A percentile compares a stretch with the other conserved stretches of the same genome.
Evolutionary conservation across 1,140 invertebrate genomes (phyloP).

Genomic region (Globodera ellingtonae): DNA sequence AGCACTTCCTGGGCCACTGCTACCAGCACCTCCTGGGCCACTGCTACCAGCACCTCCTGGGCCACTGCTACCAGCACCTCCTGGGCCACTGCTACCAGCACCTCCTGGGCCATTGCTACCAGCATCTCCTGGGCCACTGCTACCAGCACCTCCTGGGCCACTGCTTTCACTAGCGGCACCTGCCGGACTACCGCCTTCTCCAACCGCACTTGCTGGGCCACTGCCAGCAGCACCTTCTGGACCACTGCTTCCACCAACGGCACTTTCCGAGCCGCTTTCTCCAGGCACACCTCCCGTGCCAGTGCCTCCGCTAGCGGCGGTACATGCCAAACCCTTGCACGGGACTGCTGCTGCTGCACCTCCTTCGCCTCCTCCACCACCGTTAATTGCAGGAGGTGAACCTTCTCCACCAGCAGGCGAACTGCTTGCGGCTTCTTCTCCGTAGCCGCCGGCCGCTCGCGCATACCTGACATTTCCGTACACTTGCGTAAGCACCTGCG

Average conservation of each 20-base stretch:
- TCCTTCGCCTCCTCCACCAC: not conserved
- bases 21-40: not conserved
- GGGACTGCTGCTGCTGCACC: not conserved
- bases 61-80: too few relatives aligned
- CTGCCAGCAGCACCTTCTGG: too few relatives aligned
- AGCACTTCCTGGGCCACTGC: too few relatives aligned
- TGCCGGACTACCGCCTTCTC: not conserved
- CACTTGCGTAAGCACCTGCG: slow-evolving; percentile 38
- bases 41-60: too few relatives aligned
- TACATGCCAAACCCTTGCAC: not conserved
- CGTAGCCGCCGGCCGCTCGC: not conserved
- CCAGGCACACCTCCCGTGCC: not conserved
- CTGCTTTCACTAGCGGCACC: not conserved
- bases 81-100: not conserved
- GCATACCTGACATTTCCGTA: not conserved
- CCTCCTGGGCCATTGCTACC: not conserved
- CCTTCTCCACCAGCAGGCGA: not conserved
- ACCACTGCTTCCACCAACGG: too few relatives aligned
- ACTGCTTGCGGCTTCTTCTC: not conserved
- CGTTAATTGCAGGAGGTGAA: not conserved
- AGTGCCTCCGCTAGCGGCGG: not conserved
- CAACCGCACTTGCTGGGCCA: too few relatives aligned
- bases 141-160: not conserved
- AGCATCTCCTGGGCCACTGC: too few relatives aligned
- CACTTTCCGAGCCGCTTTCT: too few relatives aligned